phyloP scores from a whole-genome alignment of 1,140 invertebrate species.

The Lineus longissimus region DNA sequence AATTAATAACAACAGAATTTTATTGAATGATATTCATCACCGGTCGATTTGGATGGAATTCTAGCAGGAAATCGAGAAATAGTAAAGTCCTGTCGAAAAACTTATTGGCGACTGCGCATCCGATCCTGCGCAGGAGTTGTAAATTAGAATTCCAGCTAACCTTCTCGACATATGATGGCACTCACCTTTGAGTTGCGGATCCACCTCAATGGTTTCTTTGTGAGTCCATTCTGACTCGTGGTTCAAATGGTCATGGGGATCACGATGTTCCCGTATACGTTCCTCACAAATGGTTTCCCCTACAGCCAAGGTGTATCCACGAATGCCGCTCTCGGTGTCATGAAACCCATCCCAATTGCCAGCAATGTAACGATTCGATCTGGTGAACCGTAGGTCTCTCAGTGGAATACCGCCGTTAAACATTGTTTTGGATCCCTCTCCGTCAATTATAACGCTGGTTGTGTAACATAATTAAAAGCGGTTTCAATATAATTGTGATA shows the following conservation, averaged over 20 bases:
- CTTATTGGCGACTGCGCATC: no score
- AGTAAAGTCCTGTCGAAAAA: no score
- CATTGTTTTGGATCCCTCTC: neutral
- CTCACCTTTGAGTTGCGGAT: no score
- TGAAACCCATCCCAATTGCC: neutral
- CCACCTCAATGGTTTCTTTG: neutral
- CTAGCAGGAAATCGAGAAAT: no score
- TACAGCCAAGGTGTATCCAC: conserved; percentile 5
- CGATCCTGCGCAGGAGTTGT: no score
- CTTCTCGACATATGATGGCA: no score
- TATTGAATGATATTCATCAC: no score
- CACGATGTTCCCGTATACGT: neutral
- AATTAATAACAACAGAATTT: no score
- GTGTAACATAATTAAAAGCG: neutral
- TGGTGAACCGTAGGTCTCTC: neutral
- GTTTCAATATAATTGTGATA: no score
- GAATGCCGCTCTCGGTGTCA: conserved; percentile 7
- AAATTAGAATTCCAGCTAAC: no score
- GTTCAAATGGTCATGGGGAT: conserved; percentile 1
- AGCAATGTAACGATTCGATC: no score
- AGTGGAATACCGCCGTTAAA: conserved; percentile 4
- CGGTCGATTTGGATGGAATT: no score
- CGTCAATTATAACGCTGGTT: conserved; percentile 3
- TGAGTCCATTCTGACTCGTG: conserved; percentile 7
- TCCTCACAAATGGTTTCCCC: neutral